Conservation (phyloP, 2,797 vertebrate genomes). For the Xenentodon cancila region DNA sequence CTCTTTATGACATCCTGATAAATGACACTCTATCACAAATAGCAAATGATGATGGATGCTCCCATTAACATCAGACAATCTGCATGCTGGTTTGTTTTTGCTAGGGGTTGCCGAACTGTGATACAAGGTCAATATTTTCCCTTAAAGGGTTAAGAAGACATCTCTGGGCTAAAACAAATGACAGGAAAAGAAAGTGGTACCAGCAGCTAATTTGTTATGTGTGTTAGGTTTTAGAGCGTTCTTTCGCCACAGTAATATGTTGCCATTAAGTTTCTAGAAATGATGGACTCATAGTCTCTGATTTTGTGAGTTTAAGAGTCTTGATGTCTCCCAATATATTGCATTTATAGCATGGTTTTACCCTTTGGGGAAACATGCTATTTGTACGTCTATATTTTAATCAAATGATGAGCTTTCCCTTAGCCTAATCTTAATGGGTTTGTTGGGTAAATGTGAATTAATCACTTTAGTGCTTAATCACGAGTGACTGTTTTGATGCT, state of each 20-base stretch:
- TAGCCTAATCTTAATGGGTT: too few relatives aligned
- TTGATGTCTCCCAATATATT: too few relatives aligned
- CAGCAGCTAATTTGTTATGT: constrained; percentile 9
- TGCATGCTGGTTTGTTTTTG: constrained; percentile 58
- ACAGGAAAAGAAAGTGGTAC: constrained; percentile 19
- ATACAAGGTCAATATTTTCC: constrained; percentile 47
- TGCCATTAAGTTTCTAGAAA: neutral
- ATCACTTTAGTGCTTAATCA: too few relatives aligned
- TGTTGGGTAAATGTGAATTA: too few relatives aligned
- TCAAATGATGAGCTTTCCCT: too few relatives aligned
- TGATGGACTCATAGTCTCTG: neutral
- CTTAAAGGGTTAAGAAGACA: constrained; percentile 64
- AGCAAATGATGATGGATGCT: constrained; percentile 54
- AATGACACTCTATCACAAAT: constrained; percentile 35
- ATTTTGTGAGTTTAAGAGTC: neutral
- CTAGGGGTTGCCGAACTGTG: constrained; percentile 46
- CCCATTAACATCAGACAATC: constrained; percentile 54
- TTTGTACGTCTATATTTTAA: too few relatives aligned
- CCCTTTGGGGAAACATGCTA: too few relatives aligned
- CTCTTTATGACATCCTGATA: constrained; percentile 40
- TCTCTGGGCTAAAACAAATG: constrained; percentile 61
- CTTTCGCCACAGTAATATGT: neutral
- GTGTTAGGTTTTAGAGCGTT: constrained; percentile 1
- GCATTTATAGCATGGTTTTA: too few relatives aligned
- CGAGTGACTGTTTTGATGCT: too few relatives aligned